Evolutionary conservation across 2,797 vertebrate genomes (phyloP).

Genomic region (Manis javanica): DNA sequence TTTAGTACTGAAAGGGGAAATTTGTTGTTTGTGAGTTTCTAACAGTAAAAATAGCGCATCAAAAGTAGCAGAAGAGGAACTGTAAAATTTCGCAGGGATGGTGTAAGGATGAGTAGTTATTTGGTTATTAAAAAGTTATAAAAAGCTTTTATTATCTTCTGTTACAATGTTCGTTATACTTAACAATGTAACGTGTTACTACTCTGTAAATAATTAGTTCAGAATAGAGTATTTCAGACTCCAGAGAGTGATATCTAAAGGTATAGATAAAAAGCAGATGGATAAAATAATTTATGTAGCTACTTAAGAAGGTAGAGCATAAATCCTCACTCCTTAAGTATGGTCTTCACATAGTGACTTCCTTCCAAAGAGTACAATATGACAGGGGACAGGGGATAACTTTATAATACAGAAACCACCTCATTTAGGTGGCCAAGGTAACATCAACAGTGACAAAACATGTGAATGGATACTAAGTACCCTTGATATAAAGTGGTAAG

Average conservation of each 20-base stretch:
- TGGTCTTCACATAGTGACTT: neutral
- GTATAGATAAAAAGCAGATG: neutral
- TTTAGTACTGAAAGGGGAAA: constrained; percentile 82
- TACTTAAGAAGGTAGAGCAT: neutral
- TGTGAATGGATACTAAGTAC: neutral
- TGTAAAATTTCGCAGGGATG: constrained; percentile 80
- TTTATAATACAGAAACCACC: constrained; percentile 6
- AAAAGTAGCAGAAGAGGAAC: constrained; percentile 83
- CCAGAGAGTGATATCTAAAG: neutral
- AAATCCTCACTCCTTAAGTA: neutral
- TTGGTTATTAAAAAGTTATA: constrained; percentile 65
- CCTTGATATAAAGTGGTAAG: neutral
- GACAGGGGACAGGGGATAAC: neutral
- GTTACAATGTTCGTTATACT: constrained; percentile 2
- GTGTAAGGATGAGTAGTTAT: constrained; percentile 71
- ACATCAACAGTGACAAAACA: neutral
- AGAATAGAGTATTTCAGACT: constrained; percentile 17
- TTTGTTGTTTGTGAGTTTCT: constrained; percentile 82
- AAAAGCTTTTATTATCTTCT: constrained; percentile 8
- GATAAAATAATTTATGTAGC: constrained; percentile 41
- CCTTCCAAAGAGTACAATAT: neutral
- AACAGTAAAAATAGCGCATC: constrained; percentile 76
- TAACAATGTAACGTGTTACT: constrained; percentile 11
- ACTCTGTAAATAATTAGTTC: neutral
- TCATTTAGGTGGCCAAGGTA: neutral